Evolutionary conservation across 1,140 invertebrate species (phyloP).

Genomic region (Drosophila leontia): DNA sequence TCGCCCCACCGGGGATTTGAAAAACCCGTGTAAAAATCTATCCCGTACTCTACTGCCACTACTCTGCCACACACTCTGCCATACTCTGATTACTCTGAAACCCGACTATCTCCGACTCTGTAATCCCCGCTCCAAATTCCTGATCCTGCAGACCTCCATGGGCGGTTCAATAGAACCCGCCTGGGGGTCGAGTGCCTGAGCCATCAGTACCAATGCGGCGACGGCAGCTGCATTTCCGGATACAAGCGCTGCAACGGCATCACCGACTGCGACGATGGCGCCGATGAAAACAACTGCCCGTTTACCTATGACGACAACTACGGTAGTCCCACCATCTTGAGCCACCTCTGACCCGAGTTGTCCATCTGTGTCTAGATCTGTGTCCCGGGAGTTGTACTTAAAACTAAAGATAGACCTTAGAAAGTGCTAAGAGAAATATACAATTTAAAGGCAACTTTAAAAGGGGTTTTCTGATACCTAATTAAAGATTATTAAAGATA

Average conservation of each 20-base stretch:
- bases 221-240: constrained; percentile 88
- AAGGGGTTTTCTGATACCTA: background rate
- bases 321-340: constrained; percentile 49
- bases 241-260: constrained; percentile 88
- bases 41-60: constrained; percentile 15
- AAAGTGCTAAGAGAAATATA: background rate
- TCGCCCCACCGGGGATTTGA: constrained; percentile 4
- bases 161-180: constrained; percentile 76
- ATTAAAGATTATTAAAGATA: background rate
- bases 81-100: constrained; percentile 34
- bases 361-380: constrained; percentile 5
- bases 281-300: constrained; percentile 89
- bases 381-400: background rate
- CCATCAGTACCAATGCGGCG: constrained; percentile 87
- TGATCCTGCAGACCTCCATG: constrained; percentile 63
- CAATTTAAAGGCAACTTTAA: background rate
- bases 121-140: background rate
- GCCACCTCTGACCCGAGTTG: background rate
- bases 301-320: constrained; percentile 77
- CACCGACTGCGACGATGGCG: constrained; percentile 88
- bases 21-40: constrained; percentile 34
- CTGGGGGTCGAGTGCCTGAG: constrained; percentile 69
- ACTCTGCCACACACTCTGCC: constrained; percentile 10
- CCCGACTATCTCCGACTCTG: constrained; percentile 31
- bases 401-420: background rate